Base-by-base conservation (phyloP, 2,797 vertebrate genomes). In the Myotis findleyi region DNA sequence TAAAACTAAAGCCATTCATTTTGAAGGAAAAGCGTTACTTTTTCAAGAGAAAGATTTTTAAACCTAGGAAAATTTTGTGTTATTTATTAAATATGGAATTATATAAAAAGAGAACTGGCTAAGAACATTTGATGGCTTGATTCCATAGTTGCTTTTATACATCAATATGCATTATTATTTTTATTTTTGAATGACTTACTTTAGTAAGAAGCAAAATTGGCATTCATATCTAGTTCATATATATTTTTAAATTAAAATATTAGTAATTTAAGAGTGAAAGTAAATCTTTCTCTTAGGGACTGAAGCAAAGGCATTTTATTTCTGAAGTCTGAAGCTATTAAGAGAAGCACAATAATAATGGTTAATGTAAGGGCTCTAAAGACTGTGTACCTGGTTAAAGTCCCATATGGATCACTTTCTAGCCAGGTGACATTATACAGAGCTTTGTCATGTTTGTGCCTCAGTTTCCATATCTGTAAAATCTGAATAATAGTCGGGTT, bases 1-100 rank as follows among this genome's bases (percentile, higher is more conserved):
- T 41, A 93, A 86, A 89, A 89, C 47, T 62, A 81, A 64, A 86
- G 16, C n/a, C 77, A 71, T 95, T 57, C 25, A 75, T 93, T 87
- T 84, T 90, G 64, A 95, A 69, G 20, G 6, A 44, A 88, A 82
- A 82, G 36, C 2, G 44, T 44, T 64, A 47, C 17, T 20, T 55
- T 82, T 91, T 83, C 53, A 38, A 76, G 47, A 83, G 47, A 86
- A 77, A 71, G 0, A 68, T 81, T 47, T 86, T 93, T 80, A 51
- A 82, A 92, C 82, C 33, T 59, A 82, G 23, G 20, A 51, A 10
- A 33, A 94, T 73, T n/a, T 36, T 86, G 7, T 92, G 14, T 88
- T 89, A 84, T 66, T 71, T 76, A 73, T 41, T 73, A 86, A 81
- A 79, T 64, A 75, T 93, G 36, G 3, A 84, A 83, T 47, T 79